Evolutionary conservation across 2,888 invertebrate species (phyloP), one percentile per base, ranked within the genome.

Genomic region (Eupithecia vulgata): DNA sequence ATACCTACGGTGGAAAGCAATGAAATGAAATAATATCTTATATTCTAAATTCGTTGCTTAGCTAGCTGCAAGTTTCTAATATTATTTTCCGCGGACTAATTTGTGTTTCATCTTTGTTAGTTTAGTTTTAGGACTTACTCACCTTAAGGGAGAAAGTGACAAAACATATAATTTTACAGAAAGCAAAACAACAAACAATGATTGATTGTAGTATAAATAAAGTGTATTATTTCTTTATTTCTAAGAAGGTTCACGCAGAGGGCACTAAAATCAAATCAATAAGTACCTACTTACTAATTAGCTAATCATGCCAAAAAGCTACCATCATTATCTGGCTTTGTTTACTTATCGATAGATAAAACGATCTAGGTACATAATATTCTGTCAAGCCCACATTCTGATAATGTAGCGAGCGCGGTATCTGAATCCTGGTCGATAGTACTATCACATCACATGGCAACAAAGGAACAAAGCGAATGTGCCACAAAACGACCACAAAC

Each of bases 381-480:
- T n/a, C 40, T 75, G 76, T 68, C 70, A 72, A 73, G 78, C 79
- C 76, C 57, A 15, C 70, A 70, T 59, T 7, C 75, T 73, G 84
- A 84, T 82, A 85, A 81, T 83, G 80, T 52, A 76, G 70, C 65
- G 70, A 76, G 70, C 65, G 70, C 75, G 72, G 78, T 86, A 87
- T 85, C 84, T 73, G 81, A 80, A 81, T 81, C 78, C 82, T 79
- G 78, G 76, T 79, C 75, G 82, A 84, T 83, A 82, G 75, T 70
- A 65, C 76, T 78, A 76, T 70, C 77, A 83, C 82, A 86, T 81
- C 81, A 78, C 82, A 80, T 87, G 84, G 82, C 84, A 86, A 93
- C 93, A 93, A 93, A 93, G 90, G 88, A 88, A 93, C 91, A 92
- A 92, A 91, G 93, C 87, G 83, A 84, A 81, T 85, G 83, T 83